Conservation (phyloP, 2,888 invertebrate genomes). For the Dryadula phaetusa region DNA sequence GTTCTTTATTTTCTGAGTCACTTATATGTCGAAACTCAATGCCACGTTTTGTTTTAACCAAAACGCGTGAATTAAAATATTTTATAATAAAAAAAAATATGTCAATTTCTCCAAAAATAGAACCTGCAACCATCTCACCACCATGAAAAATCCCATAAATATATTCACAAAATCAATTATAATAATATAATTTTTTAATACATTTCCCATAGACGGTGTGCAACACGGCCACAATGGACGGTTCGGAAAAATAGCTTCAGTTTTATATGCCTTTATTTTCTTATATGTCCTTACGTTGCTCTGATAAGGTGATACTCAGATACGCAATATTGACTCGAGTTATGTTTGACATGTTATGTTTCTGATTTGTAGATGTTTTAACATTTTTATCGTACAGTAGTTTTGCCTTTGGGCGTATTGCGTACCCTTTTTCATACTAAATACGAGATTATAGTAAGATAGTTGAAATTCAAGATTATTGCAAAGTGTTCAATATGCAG, state of each 20-base stretch:
- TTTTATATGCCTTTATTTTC: conserved; percentile 79
- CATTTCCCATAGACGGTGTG: conserved; percentile 68
- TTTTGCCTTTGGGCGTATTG: conserved; percentile 25
- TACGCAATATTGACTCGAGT: conserved; percentile 61
- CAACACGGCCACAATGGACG: conserved; percentile 59
- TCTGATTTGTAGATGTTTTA: conserved; percentile 48
- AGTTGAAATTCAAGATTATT: conserved; percentile 6
- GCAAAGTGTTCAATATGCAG: no score
- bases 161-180: no score
- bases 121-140: no score
- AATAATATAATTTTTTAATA: no score
- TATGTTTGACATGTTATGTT: conserved; percentile 57
- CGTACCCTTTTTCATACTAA: conserved; percentile 17
- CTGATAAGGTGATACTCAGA: conserved; percentile 69
- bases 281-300: conserved; percentile 57
- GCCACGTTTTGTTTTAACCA: no score
- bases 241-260: conserved; percentile 78
- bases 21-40: no score
- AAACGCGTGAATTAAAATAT: no score
- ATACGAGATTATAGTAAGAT: neutral
- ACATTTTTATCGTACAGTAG: conserved; percentile 48
- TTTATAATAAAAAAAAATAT: no score
- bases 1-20: no score
- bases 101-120: no score
- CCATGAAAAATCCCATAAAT: no score